Percentiles rank a stretch among this genome's conserved stretches.
phyloP scores from a whole-genome alignment of 1,140 invertebrate genomes.

The Contarinia nasturtii region DNA sequence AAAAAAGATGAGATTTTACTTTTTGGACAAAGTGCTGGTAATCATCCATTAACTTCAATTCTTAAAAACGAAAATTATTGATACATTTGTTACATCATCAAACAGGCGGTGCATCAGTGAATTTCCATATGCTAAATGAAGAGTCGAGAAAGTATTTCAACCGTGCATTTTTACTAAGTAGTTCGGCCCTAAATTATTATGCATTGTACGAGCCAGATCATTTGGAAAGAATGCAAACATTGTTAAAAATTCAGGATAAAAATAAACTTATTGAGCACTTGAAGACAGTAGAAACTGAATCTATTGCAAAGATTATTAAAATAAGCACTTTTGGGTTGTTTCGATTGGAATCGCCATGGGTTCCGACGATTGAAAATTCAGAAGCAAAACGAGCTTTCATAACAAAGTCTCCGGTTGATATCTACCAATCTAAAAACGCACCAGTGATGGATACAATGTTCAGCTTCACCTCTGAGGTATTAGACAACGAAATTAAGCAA shows the following conservation, averaged over 20 bases:
- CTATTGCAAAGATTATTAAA: not conserved
- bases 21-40: constrained; percentile 23
- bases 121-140: not conserved
- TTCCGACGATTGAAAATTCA: not conserved
- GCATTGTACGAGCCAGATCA: not conserved
- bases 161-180: not conserved
- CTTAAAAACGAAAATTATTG: not conserved
- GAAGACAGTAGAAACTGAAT: not conserved
- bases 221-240: not conserved
- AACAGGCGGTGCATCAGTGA: not conserved
- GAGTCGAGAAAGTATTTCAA: not conserved
- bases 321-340: not conserved
- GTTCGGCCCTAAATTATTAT: not conserved
- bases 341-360: not conserved
- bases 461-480: not conserved
- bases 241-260: not conserved
- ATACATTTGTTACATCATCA: not conserved
- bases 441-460: not conserved
- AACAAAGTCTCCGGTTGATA: not conserved
- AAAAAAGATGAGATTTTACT: constrained; percentile 20
- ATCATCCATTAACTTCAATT: too few relatives aligned
- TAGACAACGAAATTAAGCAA: not conserved
- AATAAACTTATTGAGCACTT: not conserved
- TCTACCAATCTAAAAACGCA: not conserved
- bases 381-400: not conserved